Evolutionary conservation across 1,140 invertebrate genomes (phyloP), one percentile per base, ranked within the genome.

Genomic region (Aleiodes sp.): DNA sequence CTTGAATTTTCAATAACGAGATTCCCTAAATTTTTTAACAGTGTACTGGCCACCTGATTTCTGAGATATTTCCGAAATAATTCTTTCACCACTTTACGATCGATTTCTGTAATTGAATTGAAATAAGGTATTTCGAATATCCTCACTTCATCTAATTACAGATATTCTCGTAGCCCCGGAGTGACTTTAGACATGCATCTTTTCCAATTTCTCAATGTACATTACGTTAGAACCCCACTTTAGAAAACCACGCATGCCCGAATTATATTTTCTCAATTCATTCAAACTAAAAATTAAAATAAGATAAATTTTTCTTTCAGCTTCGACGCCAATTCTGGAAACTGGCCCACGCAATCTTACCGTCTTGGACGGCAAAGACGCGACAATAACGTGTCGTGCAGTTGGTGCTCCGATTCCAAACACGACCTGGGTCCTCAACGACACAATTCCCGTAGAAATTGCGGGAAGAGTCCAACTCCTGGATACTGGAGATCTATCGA

Each of bases 311-410:
- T 63, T 70, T n/a, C 74, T 81, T 88, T 24, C 85, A 97, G 95
- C 94, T 35, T 93, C 94, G 52, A 90, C 90, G 70, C 95, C 95
- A 0, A 89, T 95, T 65, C 92, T 97, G 90, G 92, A 94, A 83
- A 87, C 86, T 24, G 88, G 91, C 37, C 97, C 96, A 1, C 87
- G 91, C 80, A 97, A 98, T 88, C 82, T 92, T 14, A 98, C 96
- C 1, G 92, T 97, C 66, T 85, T 97, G 68, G 96, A 97, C 85
- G 95, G 95, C 16, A 95, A 96, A 84, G 95, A 97, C 87, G 95
- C 93, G 33, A 93, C 93, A 16, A 89, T 98, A 64, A 89, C 87
- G 16, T 98, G 97, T 84, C 87, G 93, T 75, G 96, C 94, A 9
- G 90, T 91, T 28, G 96, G 96, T 35, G 95, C 96, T 1, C 96